phyloP scores from a whole-genome alignment of 2,113 vertebrate genomes.

The Manacus vitellinus region DNA sequence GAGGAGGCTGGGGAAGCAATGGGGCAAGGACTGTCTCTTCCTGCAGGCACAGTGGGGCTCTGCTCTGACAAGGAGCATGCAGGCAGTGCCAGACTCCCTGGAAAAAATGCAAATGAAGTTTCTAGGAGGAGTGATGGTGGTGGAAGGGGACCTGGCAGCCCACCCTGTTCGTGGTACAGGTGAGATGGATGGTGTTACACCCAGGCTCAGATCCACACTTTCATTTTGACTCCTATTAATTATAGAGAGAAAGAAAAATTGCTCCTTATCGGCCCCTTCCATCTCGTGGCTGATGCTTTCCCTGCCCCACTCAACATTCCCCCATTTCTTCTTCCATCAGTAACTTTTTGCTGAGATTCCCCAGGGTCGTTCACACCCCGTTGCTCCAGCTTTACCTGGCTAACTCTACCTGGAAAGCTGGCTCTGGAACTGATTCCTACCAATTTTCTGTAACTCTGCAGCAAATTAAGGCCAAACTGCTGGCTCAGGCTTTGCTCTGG shows the following conservation, averaged over 20 bases:
- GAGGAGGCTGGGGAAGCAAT: rapidly evolving
- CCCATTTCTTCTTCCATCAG: not conserved
- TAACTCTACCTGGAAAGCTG: not conserved
- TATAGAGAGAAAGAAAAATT: not conserved
- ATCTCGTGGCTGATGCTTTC: not conserved
- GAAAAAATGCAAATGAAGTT: not conserved
- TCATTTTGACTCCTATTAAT: not conserved
- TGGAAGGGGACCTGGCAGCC: not conserved
- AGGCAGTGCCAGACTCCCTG: not conserved
- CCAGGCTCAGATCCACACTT: not conserved
- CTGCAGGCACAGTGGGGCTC: not conserved
- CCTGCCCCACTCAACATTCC: not conserved
- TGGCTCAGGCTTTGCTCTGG: not conserved
- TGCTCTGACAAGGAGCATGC: rapidly evolving
- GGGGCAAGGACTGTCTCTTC: not conserved
- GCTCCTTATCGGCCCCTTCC: rapidly evolving
- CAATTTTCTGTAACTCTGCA: not conserved
- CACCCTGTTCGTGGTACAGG: rapidly evolving
- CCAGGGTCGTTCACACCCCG: rapidly evolving
- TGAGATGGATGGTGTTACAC: not conserved
- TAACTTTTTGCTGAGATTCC: not conserved
- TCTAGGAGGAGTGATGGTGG: not conserved
- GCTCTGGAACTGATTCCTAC: not conserved
- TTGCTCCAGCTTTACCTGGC: rapidly evolving
- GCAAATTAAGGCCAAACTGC: rapidly evolving